A percentile compares a stretch with the other conserved stretches of the same genome.
Conservation (phyloP, 2,113 vertebrate species). For the Grus americana region DNA sequence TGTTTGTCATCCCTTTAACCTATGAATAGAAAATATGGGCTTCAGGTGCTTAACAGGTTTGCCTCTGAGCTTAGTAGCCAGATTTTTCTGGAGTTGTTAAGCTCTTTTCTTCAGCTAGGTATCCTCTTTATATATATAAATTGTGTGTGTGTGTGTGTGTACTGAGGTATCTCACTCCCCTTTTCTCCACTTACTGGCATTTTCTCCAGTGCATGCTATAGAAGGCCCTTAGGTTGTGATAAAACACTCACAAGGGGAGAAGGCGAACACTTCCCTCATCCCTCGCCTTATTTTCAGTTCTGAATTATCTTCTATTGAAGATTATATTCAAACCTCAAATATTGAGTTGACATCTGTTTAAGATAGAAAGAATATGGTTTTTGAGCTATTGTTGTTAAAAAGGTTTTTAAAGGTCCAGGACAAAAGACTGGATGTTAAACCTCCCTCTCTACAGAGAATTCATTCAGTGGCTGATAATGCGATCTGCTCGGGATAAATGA, state of each 20-base stretch:
- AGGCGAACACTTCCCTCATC: background rate
- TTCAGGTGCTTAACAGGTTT: background rate
- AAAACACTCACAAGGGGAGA: background rate
- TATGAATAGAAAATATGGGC: accelerated
- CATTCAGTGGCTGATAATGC: background rate
- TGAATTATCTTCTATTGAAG: background rate
- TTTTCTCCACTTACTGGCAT: background rate
- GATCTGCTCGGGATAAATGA: background rate
- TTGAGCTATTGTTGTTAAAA: background rate
- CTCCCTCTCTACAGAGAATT: background rate
- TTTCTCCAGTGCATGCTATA: background rate
- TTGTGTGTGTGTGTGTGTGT: background rate
- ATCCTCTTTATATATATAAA: background rate
- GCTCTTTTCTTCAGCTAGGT: background rate
- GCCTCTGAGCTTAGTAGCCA: background rate
- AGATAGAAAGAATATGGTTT: background rate
- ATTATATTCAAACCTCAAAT: background rate
- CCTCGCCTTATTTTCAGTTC: background rate
- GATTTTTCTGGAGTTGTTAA: background rate
- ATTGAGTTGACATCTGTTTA: background rate
- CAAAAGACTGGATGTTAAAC: background rate
- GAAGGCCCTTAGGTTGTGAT: background rate
- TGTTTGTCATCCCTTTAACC: background rate
- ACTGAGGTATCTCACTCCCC: background rate
- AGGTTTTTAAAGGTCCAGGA: background rate